A percentile compares a stretch with the other conserved stretches of the same genome.
phyloP scores from a whole-genome alignment of 2,113 vertebrate genomes.

The Rhizomys pruinosus region DNA sequence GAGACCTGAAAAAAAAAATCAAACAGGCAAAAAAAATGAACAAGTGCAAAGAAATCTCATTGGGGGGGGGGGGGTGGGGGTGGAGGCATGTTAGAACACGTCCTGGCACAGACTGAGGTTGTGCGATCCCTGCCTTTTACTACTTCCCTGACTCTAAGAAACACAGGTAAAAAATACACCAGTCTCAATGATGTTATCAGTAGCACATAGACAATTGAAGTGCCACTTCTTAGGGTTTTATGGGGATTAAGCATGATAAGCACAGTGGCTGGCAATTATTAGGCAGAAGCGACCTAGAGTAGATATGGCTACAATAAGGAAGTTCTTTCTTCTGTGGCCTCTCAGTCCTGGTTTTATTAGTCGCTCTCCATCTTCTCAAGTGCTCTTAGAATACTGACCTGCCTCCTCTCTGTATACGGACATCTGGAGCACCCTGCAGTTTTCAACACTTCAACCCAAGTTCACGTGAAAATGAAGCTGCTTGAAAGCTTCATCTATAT shows the following conservation, averaged over 20 bases:
- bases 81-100: too few species aligned
- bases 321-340: background rate
- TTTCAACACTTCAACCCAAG: background rate
- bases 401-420: fast-evolving
- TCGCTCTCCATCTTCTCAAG: background rate
- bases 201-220: background rate
- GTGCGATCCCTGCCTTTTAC: too few species aligned
- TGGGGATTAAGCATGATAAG: background rate
- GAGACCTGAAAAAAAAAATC: background rate
- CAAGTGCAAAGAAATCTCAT: background rate
- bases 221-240: background rate
- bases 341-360: background rate
- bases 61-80: too few species aligned
- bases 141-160: background rate
- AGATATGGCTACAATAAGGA: background rate
- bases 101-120: too few species aligned
- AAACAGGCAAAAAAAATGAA: too few species aligned
- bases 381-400: background rate
- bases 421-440: background rate
- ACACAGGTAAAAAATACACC: background rate
- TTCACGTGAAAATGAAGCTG: background rate
- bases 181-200: conserved; percentile 12
- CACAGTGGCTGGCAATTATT: background rate
- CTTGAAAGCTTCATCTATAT: background rate
- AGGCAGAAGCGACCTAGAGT: background rate